Percentiles rank a stretch among this genome's conserved stretches.
Evolutionary conservation across 2,888 invertebrate species (phyloP).

Genomic region (Caenorhabditis macrosperma): DNA sequence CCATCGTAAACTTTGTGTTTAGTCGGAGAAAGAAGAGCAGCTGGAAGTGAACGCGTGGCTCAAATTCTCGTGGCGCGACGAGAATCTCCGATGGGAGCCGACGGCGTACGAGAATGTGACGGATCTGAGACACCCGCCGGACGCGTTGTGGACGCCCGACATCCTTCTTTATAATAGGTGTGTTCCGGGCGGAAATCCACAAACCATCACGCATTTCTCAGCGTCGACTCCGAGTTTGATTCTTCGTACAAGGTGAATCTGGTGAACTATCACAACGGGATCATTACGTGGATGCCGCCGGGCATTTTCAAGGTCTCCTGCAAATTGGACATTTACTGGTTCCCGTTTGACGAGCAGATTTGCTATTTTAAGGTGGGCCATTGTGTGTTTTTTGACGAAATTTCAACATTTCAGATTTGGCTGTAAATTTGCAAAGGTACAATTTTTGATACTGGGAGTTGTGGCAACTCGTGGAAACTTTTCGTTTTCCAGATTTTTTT

Average conservation of each 20-base stretch:
- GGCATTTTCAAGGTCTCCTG: conserved; percentile 83
- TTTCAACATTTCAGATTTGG: neutral
- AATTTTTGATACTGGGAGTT: too few species aligned
- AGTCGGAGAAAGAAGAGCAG: conserved; percentile 77
- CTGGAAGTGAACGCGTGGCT: conserved; percentile 78
- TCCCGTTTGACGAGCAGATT: conserved; percentile 98
- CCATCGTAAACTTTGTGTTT: too few species aligned
- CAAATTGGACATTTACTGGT: conserved; percentile 99
- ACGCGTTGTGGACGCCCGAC: conserved; percentile 73
- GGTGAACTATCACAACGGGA: conserved; percentile 70
- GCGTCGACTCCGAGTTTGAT: conserved; percentile 77
- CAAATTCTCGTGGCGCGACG: conserved; percentile 76
- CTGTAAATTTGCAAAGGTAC: too few species aligned
- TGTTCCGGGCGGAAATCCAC: conserved; percentile 10
- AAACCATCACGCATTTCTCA: conserved; percentile 25
- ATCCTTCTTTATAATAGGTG: conserved; percentile 77
- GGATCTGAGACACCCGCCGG: conserved; percentile 73
- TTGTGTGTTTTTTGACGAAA: neutral
- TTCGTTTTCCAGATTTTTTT: too few species aligned
- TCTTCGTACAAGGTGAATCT: conserved; percentile 76
- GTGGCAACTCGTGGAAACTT: too few species aligned
- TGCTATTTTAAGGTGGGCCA: conserved; percentile 85
- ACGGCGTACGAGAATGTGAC: conserved; percentile 70
- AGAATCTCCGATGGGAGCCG: conserved; percentile 78
- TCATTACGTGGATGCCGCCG: conserved; percentile 76